phyloP scores from a whole-genome alignment of 2,113 vertebrate genomes.

The Gavia stellata region DNA sequence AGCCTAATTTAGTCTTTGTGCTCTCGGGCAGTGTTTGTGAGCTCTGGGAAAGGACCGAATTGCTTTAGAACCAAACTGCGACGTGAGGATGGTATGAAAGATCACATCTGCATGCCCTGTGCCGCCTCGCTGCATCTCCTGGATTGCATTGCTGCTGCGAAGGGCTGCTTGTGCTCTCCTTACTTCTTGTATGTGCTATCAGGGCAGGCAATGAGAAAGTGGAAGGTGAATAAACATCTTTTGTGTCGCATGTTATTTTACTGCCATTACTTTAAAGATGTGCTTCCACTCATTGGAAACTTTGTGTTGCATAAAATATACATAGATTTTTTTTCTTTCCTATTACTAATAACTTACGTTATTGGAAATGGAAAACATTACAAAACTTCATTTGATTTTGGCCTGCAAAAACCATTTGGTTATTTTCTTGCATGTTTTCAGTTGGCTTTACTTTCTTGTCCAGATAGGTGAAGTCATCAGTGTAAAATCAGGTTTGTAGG shows the following conservation, averaged over 20 bases:
- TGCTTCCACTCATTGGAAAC: neutral
- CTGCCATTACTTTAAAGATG: neutral
- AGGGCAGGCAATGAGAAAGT: neutral
- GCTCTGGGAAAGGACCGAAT: neutral
- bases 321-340: neutral
- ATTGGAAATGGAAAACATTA: neutral
- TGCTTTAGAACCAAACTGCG: neutral
- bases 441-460: neutral
- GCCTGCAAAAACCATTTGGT: neutral
- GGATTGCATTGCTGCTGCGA: accelerated
- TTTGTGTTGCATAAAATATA: neutral
- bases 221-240: neutral
- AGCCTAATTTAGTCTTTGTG: neutral
- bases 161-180: neutral
- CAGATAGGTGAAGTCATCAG: neutral
- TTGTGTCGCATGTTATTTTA: neutral
- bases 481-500: neutral
- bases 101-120: accelerated
- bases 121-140: accelerated
- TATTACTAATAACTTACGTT: neutral
- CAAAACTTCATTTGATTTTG: neutral
- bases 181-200: neutral
- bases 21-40: neutral
- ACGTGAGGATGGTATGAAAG: neutral
- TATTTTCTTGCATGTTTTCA: neutral